These are phyloP conservation scores for Theocolax elegans DNA, from an alignment of 1,140 invertebrate genomes.

Conservation along the genomic window DNA sequence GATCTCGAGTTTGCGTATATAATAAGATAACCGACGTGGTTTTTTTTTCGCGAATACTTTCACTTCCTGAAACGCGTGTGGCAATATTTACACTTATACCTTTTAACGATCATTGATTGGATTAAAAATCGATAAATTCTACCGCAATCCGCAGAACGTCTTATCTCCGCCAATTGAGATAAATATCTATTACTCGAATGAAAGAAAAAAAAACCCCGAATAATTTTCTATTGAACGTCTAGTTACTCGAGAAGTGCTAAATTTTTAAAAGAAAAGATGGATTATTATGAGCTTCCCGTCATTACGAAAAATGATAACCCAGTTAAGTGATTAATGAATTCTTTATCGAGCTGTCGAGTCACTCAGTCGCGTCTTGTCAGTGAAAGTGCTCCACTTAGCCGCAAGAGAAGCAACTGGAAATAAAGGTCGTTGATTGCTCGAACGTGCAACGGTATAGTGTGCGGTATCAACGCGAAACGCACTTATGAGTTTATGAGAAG, in stretches of 20 bases:
- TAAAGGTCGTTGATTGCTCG: slow-evolving; percentile 33
- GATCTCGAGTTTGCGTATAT: neutral
- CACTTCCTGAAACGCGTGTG: slow-evolving; percentile 27
- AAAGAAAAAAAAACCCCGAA: too few relatives aligned
- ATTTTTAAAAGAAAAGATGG: too few relatives aligned
- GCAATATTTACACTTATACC: neutral
- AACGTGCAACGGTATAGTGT: neutral
- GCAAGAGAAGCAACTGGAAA: slow-evolving; percentile 5
- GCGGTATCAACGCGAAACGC: too few relatives aligned
- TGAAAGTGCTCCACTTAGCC: slow-evolving; percentile 40
- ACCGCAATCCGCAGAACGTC: neutral
- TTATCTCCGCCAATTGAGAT: neutral
- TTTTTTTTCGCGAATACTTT: slow-evolving; percentile 37
- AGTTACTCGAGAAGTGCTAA: too few relatives aligned
- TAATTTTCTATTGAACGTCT: too few relatives aligned
- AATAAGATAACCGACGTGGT: slow-evolving; percentile 14
- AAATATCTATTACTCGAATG: too few relatives aligned
- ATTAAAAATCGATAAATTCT: slow-evolving; percentile 29
- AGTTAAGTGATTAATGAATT: slow-evolving; percentile 16
- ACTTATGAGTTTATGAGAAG: too few relatives aligned
- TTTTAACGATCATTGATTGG: neutral
- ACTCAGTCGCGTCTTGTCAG: neutral
- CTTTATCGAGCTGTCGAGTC: neutral
- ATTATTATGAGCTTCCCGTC: neutral
- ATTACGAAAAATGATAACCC: neutral